Evolutionary conservation across 2,113 vertebrate genomes (phyloP), one percentile per base, ranked within the genome.

Genomic region (Caranx melampygus): DNA sequence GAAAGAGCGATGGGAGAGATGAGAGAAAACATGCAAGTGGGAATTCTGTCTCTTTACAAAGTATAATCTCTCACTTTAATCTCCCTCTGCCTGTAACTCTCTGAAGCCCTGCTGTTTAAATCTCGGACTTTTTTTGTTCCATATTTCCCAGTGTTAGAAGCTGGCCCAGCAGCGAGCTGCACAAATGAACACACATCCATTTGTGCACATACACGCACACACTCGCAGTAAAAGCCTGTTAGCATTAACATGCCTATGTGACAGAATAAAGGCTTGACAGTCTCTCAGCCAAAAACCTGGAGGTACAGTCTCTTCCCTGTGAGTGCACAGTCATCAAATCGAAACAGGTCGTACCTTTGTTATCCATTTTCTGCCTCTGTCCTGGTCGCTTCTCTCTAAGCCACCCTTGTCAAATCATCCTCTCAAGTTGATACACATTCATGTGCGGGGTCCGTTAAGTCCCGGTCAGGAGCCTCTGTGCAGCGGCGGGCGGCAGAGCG

Each of bases 61-160:
- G 71, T 91, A 79, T 92, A 89, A 91, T 88, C 87, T 88, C 75
- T 86, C 74, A 83, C 87, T 91, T 91, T 88, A 91, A 93, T 92
- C 88, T 90, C 84, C 81, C 72, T 61, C 74, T 67, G 75, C 26
- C 21, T 75, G 74, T 57, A 88, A 89, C 86, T 90, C 82, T 86
- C 87, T 70, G 61, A 78, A 84, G 79, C 72, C 79, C 82, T 60
- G 59, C 63, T 81, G 51, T 58, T 86, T 68, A 67, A 84, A 91
- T 82, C 61, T 66, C 51, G 0, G 59, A 78, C 85, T 86, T 45
- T 1, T 21, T 3, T 47, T 45, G 34, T 21, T n/a, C 12, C 10
- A 11, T 26, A 26, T 49, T 57, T 33, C 7, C 3, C 47, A 61
- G 75, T 20, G 21, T 64, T 49, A 75, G 60, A 33, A 9, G 47